Evolutionary conservation across 2,797 vertebrate species (phyloP).

Genomic region (Helostoma temminkii): DNA sequence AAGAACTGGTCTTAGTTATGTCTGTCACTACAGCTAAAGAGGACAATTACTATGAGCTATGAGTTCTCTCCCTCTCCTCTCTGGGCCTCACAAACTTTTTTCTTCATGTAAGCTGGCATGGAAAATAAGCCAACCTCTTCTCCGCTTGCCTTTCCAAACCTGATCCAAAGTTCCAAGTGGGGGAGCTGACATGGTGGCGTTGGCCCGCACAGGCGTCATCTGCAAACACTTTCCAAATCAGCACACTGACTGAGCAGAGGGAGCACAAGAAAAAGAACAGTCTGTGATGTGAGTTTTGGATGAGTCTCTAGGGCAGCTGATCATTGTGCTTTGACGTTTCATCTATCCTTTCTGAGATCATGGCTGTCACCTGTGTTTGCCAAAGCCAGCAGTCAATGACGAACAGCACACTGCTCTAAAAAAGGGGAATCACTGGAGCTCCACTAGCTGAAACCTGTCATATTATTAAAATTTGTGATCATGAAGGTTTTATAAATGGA

Average conservation of each 20-base stretch:
- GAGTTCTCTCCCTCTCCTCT: neutral
- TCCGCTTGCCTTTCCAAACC: constrained; percentile 57
- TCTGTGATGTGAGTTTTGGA: constrained; percentile 31
- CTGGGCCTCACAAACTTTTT: constrained; percentile 24
- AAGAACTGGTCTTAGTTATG: constrained; percentile 13
- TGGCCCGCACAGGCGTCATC: constrained; percentile 53
- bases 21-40: neutral
- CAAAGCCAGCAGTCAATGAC: too few species aligned
- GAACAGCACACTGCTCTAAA: too few species aligned
- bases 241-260: constrained; percentile 14
- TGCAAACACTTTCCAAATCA: constrained; percentile 65
- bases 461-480: too few species aligned
- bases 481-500: too few species aligned
- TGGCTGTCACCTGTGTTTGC: neutral
- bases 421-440: too few species aligned
- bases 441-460: too few species aligned
- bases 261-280: neutral
- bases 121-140: constrained; percentile 58
- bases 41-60: constrained; percentile 1
- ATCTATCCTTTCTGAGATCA: neutral
- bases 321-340: neutral
- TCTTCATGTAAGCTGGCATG: constrained; percentile 57
- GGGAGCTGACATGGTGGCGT: constrained; percentile 51
- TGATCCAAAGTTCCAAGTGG: constrained; percentile 51
- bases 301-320: neutral